Conservation (phyloP, 1,140 invertebrate genomes). For the Gyrodactylus bullatarudis region DNA sequence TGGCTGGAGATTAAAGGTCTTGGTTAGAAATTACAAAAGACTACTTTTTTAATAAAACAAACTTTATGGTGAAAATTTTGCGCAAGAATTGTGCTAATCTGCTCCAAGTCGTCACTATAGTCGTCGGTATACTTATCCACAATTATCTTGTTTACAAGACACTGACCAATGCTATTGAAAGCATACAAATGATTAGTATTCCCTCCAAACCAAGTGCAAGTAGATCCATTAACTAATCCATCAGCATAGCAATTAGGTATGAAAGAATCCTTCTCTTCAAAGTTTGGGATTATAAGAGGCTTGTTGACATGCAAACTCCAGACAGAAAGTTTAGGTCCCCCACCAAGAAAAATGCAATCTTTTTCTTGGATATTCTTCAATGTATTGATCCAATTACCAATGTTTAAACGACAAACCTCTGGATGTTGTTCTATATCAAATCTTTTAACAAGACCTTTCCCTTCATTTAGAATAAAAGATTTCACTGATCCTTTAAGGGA, state of each 20-base stretch:
- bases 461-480: too few relatives aligned
- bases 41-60: too few relatives aligned
- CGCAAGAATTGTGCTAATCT: too few relatives aligned
- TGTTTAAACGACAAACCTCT: neutral
- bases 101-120: neutral
- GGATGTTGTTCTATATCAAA: neutral
- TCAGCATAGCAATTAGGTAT: neutral
- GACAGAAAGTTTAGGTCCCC: neutral
- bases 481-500: too few relatives aligned
- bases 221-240: neutral
- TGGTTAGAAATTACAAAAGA: too few relatives aligned
- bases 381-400: neutral
- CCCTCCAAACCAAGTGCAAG: neutral
- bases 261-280: neutral
- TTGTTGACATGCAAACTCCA: neutral
- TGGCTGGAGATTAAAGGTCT: too few relatives aligned
- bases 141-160: too few relatives aligned
- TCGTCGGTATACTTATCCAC: neutral
- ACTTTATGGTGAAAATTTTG: too few relatives aligned
- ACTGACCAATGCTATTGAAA: neutral
- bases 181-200: neutral
- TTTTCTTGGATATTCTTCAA: neutral
- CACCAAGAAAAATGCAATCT: neutral
- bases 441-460: too few relatives aligned
- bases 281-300: neutral